These are phyloP conservation scores for Leguminivora glycinivorella DNA, from an alignment of 1,140 invertebrate species.

Conservation along the genomic window DNA sequence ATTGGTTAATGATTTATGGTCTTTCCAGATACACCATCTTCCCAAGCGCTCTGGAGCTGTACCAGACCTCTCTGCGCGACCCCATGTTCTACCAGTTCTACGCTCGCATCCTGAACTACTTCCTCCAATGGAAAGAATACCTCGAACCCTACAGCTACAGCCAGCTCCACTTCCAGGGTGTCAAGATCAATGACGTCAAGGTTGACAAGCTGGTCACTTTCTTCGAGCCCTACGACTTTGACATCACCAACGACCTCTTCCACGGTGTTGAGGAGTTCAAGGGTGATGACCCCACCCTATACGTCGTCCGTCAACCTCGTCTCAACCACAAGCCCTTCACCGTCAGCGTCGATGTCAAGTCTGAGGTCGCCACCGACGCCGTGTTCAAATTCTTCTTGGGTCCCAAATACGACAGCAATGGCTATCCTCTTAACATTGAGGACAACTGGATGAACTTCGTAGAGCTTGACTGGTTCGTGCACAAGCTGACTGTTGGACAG, in stretches of 20 bases:
- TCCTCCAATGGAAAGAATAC: constrained; percentile 80
- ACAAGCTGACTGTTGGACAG: constrained; percentile 82
- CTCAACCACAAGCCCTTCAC: constrained; percentile 83
- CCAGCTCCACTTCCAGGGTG: constrained; percentile 78
- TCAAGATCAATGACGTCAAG: constrained; percentile 78
- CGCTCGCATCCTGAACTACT: constrained; percentile 80
- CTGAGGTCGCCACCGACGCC: constrained; percentile 78
- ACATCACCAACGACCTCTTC: constrained; percentile 73
- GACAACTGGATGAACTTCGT: constrained; percentile 82
- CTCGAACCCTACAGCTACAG: constrained; percentile 80
- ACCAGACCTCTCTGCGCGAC: constrained; percentile 82
- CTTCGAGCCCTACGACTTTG: constrained; percentile 79
- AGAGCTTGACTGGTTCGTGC: constrained; percentile 85
- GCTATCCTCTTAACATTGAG: constrained; percentile 79
- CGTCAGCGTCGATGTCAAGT: constrained; percentile 80
- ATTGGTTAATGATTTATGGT: background rate
- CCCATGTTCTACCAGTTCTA: constrained; percentile 83
- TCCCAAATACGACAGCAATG: constrained; percentile 74
- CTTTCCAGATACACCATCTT: constrained; percentile 63
- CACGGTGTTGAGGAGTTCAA: constrained; percentile 50
- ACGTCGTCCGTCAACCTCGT: constrained; percentile 80
- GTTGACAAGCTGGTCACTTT: constrained; percentile 78
- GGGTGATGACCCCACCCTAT: constrained; percentile 41
- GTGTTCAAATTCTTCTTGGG: constrained; percentile 84
- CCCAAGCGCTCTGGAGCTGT: constrained; percentile 78